Conservation (phyloP, 2,888 invertebrate genomes). For the Nineta flava region DNA sequence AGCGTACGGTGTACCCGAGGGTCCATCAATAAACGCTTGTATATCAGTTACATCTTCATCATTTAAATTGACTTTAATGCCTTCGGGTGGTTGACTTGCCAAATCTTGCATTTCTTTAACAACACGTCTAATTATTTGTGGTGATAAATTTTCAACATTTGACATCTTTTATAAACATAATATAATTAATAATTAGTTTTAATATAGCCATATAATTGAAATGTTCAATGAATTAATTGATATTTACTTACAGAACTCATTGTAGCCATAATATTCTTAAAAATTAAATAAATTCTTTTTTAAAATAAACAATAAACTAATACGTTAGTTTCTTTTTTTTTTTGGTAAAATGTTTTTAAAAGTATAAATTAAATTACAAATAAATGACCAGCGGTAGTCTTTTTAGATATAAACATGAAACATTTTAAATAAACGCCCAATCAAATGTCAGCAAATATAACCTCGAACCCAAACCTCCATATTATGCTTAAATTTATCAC, state of each 20-base stretch:
- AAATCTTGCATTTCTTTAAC: slow-evolving; percentile 78
- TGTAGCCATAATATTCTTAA: slow-evolving; percentile 9
- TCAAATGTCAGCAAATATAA: slow-evolving; percentile 15
- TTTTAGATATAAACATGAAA: slow-evolving; percentile 14
- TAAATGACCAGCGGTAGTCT: background rate
- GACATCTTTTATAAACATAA: slow-evolving; percentile 48
- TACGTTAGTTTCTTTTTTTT: too few relatives aligned
- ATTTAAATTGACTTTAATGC: slow-evolving; percentile 75
- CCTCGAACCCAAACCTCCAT: slow-evolving; percentile 12
- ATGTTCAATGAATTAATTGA: background rate
- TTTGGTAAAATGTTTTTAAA: too few relatives aligned
- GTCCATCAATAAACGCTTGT: slow-evolving; percentile 82
- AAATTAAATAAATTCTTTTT: background rate
- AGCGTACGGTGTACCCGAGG: slow-evolving; percentile 67
- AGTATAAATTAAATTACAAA: background rate
- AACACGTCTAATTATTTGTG: slow-evolving; percentile 77
- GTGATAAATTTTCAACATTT: slow-evolving; percentile 88
- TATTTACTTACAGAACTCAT: slow-evolving; percentile 9
- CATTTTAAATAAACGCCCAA: slow-evolving; percentile 21
- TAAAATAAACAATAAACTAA: too few relatives aligned
- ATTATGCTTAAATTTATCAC: background rate
- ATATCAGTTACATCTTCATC: slow-evolving; percentile 91
- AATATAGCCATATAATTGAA: background rate
- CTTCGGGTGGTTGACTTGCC: slow-evolving; percentile 71
- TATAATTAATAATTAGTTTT: background rate